phyloP scores from a whole-genome alignment of 2,113 vertebrate genomes.

The Bothrops jararaca region DNA sequence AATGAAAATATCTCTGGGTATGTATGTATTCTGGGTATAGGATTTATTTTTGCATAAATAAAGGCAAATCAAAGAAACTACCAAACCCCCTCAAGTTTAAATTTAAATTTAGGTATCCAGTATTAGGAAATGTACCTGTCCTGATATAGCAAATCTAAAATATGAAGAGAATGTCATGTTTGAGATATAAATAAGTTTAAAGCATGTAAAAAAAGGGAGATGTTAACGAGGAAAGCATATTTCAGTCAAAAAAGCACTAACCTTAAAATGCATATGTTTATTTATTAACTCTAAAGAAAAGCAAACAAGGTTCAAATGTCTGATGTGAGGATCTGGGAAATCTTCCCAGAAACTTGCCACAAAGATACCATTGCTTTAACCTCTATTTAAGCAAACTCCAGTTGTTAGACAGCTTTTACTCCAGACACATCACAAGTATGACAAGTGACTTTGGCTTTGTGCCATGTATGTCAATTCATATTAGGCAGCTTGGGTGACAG shows the following conservation, averaged over 20 bases:
- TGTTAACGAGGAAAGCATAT: neutral
- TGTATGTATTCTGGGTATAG: neutral
- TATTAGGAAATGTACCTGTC: neutral
- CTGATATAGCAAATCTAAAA: neutral
- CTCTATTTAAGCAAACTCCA: constrained; percentile 47
- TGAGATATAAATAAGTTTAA: neutral
- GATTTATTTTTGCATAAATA: constrained; percentile 11
- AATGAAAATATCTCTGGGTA: neutral
- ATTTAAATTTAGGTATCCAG: neutral
- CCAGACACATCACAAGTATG: constrained; percentile 1
- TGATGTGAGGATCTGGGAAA: constrained; percentile 26
- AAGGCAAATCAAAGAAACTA: neutral
- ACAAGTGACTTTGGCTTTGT: constrained; percentile 45
- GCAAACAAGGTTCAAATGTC: neutral
- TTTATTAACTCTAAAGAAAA: neutral
- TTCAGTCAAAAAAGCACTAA: neutral
- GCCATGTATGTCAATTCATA: constrained; percentile 46
- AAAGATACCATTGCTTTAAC: constrained; percentile 4
- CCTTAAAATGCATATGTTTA: neutral
- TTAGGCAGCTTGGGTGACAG: constrained; percentile 54
- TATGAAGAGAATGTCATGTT: neutral
- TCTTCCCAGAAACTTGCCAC: constrained; percentile 9
- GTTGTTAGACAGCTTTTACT: constrained; percentile 52
- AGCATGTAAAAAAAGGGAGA: neutral
- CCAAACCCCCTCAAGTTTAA: neutral